Conservation (phyloP, 2,113 vertebrate genomes). For the Probosciger aterrimus region DNA sequence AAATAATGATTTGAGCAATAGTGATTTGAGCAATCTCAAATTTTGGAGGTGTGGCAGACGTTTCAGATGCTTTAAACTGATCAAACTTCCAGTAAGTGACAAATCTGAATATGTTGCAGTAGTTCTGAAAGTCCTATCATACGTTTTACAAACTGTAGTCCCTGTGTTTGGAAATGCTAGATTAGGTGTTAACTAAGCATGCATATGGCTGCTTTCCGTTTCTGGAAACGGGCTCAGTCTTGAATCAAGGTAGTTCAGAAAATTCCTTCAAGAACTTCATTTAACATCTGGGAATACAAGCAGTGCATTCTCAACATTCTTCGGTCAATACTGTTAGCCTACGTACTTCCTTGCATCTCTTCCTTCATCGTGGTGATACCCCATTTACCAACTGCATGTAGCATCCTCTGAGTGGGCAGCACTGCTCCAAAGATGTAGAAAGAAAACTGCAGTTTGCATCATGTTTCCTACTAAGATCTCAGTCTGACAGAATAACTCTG, state of each 20-base stretch:
- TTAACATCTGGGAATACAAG: not conserved
- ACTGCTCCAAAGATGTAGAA: not conserved
- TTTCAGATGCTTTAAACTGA: not conserved
- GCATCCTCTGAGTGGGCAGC: not conserved
- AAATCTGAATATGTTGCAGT: not conserved
- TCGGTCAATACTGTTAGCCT: accelerated
- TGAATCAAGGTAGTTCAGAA: not conserved
- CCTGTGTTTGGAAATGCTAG: not conserved
- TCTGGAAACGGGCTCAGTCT: accelerated
- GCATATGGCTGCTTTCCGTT: not conserved
- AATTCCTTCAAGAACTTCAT: not conserved
- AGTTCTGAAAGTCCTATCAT: accelerated
- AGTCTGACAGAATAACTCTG: not conserved
- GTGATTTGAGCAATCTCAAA: not conserved
- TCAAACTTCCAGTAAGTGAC: no score
- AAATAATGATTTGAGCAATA: not conserved
- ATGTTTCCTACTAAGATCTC: not conserved
- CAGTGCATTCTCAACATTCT: not conserved
- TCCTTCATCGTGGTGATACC: no score
- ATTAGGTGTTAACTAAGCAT: not conserved
- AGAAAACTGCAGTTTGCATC: not conserved
- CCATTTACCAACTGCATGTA: not conserved
- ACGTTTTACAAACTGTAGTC: not conserved
- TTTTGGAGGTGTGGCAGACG: no score
- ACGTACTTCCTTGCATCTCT: not conserved